A percentile compares a stretch with the other conserved stretches of the same genome.
These are phyloP conservation scores for Naso thynnoides DNA, from an alignment of 2,797 vertebrate genomes.

Conservation along the genomic window DNA sequence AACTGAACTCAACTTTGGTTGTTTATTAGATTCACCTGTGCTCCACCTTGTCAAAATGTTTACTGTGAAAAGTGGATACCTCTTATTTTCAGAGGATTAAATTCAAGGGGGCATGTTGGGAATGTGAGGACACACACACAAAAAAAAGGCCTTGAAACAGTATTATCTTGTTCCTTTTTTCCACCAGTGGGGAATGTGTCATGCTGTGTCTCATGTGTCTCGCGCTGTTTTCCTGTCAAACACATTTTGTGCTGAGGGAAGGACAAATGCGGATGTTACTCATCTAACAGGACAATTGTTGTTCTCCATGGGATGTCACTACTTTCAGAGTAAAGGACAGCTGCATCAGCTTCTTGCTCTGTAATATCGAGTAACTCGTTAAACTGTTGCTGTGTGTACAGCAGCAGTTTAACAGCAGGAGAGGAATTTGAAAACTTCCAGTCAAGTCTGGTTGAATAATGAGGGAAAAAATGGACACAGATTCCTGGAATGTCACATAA, in stretches of 20 bases:
- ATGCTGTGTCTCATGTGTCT: constrained; percentile 8
- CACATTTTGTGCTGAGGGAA: constrained; percentile 38
- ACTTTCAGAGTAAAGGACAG: not conserved
- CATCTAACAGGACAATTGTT: constrained; percentile 18
- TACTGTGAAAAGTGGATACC: no score
- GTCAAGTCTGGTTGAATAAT: constrained; percentile 5
- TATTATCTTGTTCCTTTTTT: constrained; percentile 50
- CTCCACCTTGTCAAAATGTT: no score
- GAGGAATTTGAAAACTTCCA: constrained; percentile 9
- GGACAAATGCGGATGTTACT: constrained; percentile 50
- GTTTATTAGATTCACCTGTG: constrained; percentile 1
- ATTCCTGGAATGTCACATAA: not conserved
- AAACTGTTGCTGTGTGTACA: constrained; percentile 6
- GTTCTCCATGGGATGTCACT: constrained; percentile 30
- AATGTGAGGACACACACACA: constrained; percentile 11
- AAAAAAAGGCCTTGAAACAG: constrained; percentile 11
- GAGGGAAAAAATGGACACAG: constrained; percentile 8
- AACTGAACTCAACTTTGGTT: not conserved
- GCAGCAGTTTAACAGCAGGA: not conserved
- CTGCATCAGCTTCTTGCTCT: not conserved
- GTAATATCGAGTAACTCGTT: not conserved
- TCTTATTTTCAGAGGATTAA: not conserved
- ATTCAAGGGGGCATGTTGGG: not conserved
- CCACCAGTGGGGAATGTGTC: constrained; percentile 34
- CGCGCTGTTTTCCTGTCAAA: constrained; percentile 45